Evolutionary conservation across 2,797 vertebrate species (phyloP).

Genomic region (Macropus fuliginosus): DNA sequence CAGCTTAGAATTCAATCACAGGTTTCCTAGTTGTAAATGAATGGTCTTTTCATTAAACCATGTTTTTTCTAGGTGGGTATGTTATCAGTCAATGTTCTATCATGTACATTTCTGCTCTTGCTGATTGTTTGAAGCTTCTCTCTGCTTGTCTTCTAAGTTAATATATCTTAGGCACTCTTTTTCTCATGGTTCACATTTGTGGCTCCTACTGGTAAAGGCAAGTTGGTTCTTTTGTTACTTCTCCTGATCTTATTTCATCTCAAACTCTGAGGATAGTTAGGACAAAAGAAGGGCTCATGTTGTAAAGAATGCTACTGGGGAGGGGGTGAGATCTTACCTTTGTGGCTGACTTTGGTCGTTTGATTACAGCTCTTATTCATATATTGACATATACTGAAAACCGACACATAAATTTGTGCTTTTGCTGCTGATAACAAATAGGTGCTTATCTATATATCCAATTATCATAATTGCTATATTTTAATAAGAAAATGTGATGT

Average conservation of each 20-base stretch:
- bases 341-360: neutral
- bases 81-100: neutral
- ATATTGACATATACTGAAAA: slow-evolving; percentile 6
- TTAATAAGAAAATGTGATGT: slow-evolving; percentile 48
- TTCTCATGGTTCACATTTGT: neutral
- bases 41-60: neutral
- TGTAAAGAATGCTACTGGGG: neutral
- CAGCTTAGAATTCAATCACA: neutral
- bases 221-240: neutral
- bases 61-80: neutral
- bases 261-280: neutral
- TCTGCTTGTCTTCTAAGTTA: neutral
- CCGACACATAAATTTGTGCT: slow-evolving; percentile 42
- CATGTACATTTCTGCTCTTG: neutral
- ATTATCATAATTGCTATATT: slow-evolving; percentile 29
- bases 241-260: neutral
- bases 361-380: slow-evolving; percentile 29
- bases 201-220: neutral
- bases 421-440: slow-evolving; percentile 3
- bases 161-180: neutral
- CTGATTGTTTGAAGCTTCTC: neutral
- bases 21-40: neutral
- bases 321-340: neutral
- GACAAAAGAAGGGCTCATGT: neutral
- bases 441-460: neutral